Conservation (phyloP, 2,888 invertebrate genomes). For the Lithophane leautieri region DNA sequence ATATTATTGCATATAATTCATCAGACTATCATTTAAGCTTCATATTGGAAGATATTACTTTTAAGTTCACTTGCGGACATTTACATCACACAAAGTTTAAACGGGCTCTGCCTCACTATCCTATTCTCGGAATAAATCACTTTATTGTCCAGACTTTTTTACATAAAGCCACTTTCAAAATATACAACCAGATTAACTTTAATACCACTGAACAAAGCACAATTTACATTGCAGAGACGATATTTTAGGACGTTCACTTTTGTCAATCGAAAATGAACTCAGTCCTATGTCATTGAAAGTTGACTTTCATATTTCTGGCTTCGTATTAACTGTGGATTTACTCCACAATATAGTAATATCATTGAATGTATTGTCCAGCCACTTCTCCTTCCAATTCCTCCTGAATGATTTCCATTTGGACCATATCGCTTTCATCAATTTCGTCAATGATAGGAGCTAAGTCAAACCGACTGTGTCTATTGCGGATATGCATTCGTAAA, state of each 20-base stretch:
- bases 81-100: neutral
- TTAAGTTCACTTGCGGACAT: neutral
- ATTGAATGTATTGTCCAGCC: slow-evolving; percentile 66
- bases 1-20: neutral
- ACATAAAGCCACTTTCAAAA: neutral
- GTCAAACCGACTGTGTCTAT: slow-evolving; percentile 72
- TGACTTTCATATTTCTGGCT: neutral
- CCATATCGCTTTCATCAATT: slow-evolving; percentile 73
- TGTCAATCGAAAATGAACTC: slow-evolving; percentile 1
- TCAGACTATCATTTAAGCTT: neutral
- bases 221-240: neutral
- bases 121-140: neutral
- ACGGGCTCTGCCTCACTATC: neutral
- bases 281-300: neutral
- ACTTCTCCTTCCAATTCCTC: slow-evolving; percentile 76
- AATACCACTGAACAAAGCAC: neutral
- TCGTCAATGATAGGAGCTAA: slow-evolving; percentile 64
- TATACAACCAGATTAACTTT: neutral
- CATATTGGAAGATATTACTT: neutral
- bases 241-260: neutral
- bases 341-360: slow-evolving; percentile 47
- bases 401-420: slow-evolving; percentile 79
- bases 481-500: slow-evolving; percentile 79
- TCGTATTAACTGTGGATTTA: slow-evolving; percentile 8
- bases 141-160: neutral